Base-by-base conservation (phyloP, 2,797 vertebrate species). In the Falco novaeseelandiae region DNA sequence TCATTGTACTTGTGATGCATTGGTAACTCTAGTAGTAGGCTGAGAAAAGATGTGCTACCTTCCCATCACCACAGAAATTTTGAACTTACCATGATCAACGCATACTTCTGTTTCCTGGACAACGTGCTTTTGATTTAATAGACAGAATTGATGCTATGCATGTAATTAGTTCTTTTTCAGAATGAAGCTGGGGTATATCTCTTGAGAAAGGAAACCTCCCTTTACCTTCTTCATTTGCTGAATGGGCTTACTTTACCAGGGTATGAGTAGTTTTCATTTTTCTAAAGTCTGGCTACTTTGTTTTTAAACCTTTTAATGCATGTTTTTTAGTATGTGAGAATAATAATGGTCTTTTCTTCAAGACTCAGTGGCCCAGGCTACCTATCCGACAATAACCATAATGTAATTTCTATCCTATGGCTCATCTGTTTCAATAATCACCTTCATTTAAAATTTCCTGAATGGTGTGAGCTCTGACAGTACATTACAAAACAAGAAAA, bases 21-120 rank as follows among this genome's bases (percentile, higher is more conserved):
- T 44, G 6, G 14, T 51, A 38, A 65, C 42, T 58, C 34, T 49
- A 5, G 11, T 38, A 8, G 14, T 36, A 29, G 2, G 0, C 0
- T 84, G 34, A 42, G 22, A 10, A 70, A 23, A 44, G 8, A 19
- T 30, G 14, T 27, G 5, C 6, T 83, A 4, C 7, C 4, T 58
- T 3, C 4, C 6, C 8, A n/a, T 11, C 66, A 42, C 2, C 6
- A 59, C 32, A 55, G 21, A 73, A 36, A 25, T 76, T 58, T 74
- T 70, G 11, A 13, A 22, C 10, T 59, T 38, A 25, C 8, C 6
- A 21, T 4, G 44, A 25, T 32, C 18, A 58, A 72, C 7, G 48
- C 3, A 12, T 16, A 7, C 4, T 78, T 78, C 54, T 61, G 6
- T 36, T 82, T 84, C 27, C 15, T 38, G 42, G 14, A 65, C 11